Evolutionary conservation across 92 coral and sea anemone genomes (phyloP), one percentile per base, ranked within the genome.

Genomic region (Porites divaricata): DNA sequence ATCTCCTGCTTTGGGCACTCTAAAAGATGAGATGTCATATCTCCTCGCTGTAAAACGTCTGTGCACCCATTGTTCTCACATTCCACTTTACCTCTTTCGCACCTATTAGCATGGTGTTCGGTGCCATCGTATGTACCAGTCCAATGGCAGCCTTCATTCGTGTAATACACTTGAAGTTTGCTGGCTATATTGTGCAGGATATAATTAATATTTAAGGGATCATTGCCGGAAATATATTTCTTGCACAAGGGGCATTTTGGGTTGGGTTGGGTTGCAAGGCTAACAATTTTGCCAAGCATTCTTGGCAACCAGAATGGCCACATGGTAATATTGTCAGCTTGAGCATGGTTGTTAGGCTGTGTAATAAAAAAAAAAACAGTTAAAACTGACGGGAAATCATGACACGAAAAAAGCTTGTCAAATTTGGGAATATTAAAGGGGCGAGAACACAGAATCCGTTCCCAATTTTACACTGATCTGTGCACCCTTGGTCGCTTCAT

Each of bases 241-340:
- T 64, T 64, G 69, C 69, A 64, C 23, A 64, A 24, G 11, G 69
- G 69, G 69, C 69, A 64, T 64, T 64, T 64, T n/a, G 64, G 41
- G 41, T 28, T n/a, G 64, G 41, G 41, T 28, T 28, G 41, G 41
- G 41, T 28, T 28, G 2, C 41, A 28, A 28, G 41, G 41, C 41
- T 28, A 28, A 28, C 41, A 28, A 28, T 28, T 28, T 28, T 28
- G 41, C 41, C 41, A 28, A 28, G 41, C 41, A 28, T 28, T 28
- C 41, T 28, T 28, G 41, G 2, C 41, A 28, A 28, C 2, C 41
- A 28, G 4, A 28, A 28, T 28, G 41, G 41, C 41, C 41, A 28
- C 41, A 2, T 28, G 41, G 41, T 28, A 28, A 2, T 2, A 5
- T 5, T 5, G 41, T 28, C 41, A 5, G 41, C 4, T 28, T 28